phyloP scores from a whole-genome alignment of 2,113 vertebrate genomes.

The Mesoclemmys tuberculata region DNA sequence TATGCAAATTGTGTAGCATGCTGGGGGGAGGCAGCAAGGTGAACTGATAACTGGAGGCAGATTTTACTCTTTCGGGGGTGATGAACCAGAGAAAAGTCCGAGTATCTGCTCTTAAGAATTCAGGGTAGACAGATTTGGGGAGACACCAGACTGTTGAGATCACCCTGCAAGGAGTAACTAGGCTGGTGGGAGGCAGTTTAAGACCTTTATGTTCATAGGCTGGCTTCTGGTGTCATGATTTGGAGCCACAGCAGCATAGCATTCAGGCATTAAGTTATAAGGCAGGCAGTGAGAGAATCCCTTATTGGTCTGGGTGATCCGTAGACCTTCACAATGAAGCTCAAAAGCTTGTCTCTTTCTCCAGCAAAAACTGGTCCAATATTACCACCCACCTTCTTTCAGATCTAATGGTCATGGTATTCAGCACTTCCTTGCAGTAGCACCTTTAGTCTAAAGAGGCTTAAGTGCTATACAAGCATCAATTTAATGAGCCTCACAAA shows the following conservation, averaged over 20 bases:
- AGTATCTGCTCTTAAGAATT: neutral
- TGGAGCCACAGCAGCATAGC: neutral
- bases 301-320: neutral
- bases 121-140: neutral
- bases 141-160: neutral
- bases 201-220: neutral
- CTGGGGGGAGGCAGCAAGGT: neutral
- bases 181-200: neutral
- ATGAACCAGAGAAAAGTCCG: neutral
- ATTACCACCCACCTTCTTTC: neutral
- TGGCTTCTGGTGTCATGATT: neutral
- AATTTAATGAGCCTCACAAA: neutral
- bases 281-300: neutral
- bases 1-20: neutral
- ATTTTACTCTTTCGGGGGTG: neutral
- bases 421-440: constrained; percentile 29
- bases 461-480: constrained; percentile 12
- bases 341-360: neutral
- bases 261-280: neutral
- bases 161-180: neutral
- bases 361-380: neutral
- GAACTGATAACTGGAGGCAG: neutral
- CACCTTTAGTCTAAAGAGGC: neutral
- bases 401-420: neutral
- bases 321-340: neutral